Conservation (phyloP, 1,140 invertebrate species). For the Ceratosolen fusciceps region DNA sequence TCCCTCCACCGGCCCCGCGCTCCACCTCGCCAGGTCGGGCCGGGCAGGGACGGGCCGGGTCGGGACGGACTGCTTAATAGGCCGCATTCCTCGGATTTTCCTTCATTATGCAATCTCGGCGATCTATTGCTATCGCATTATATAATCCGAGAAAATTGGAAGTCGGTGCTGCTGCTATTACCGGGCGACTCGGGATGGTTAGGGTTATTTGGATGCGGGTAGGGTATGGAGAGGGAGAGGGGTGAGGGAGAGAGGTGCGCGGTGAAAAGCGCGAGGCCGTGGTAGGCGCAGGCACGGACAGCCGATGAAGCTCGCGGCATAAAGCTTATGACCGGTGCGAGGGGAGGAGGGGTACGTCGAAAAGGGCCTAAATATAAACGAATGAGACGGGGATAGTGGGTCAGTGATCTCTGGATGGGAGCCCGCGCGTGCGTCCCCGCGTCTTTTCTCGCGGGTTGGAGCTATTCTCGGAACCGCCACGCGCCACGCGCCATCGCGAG, state of each 20-base stretch:
- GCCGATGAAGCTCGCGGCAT: slow-evolving; percentile 32
- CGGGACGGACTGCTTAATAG: too few relatives aligned
- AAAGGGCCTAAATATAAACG: slow-evolving; percentile 56
- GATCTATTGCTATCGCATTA: neutral
- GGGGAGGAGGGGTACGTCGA: slow-evolving; percentile 26
- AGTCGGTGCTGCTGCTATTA: neutral
- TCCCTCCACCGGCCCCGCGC: too few relatives aligned
- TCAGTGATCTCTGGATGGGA: slow-evolving; percentile 67
- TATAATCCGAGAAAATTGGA: neutral
- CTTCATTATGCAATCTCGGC: neutral
- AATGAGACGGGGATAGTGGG: slow-evolving; percentile 61
- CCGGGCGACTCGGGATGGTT: too few relatives aligned
- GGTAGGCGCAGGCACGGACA: neutral
- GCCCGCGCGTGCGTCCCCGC: slow-evolving; percentile 48
- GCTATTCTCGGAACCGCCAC: slow-evolving; percentile 62
- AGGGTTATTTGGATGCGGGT: too few relatives aligned
- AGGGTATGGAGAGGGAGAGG: too few relatives aligned
- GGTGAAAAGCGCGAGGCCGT: too few relatives aligned
- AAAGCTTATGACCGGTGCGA: neutral
- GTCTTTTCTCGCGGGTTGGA: neutral
- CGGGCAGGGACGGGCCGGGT: too few relatives aligned
- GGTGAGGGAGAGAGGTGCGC: neutral
- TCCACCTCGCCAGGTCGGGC: too few relatives aligned
- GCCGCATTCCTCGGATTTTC: neutral
- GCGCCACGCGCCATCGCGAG: slow-evolving; percentile 57